Evolutionary conservation across 1,140 invertebrate species (phyloP).

Genomic region (Drosophila bocki): DNA sequence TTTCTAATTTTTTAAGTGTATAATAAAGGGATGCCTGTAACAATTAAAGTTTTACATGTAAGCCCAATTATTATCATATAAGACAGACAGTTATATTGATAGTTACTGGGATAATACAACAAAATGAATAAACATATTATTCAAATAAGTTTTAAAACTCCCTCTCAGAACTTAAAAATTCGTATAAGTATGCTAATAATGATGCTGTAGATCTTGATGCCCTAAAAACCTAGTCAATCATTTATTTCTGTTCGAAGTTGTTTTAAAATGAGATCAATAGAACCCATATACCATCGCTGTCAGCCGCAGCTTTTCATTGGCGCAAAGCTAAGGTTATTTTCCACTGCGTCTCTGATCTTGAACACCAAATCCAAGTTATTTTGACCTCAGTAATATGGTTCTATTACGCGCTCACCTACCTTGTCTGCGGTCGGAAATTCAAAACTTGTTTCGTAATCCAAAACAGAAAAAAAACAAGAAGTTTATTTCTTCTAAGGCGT

Average conservation of each 20-base stretch:
- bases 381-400: slow-evolving; percentile 66
- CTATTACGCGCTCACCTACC: slow-evolving; percentile 56
- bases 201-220: neutral
- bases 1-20: neutral
- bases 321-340: slow-evolving; percentile 55
- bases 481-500: slow-evolving; percentile 34
- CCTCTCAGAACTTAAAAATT: neutral
- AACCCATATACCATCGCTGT: slow-evolving; percentile 11
- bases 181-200: neutral
- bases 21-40: neutral
- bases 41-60: neutral
- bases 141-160: neutral
- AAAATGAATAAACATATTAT: neutral
- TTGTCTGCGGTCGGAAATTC: slow-evolving; percentile 56
- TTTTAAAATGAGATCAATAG: slow-evolving; percentile 10
- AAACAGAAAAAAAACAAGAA: slow-evolving; percentile 37
- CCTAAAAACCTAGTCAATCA: slow-evolving; percentile 17
- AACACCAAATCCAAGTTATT: slow-evolving; percentile 52
- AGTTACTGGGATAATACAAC: neutral
- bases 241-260: slow-evolving; percentile 12
- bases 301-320: slow-evolving; percentile 33
- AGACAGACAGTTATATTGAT: too few species aligned
- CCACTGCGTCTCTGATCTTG: slow-evolving; percentile 53
- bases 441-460: slow-evolving; percentile 65
- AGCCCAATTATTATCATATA: neutral